These are phyloP conservation scores for Molanna angustata DNA, from an alignment of 2,888 invertebrate genomes.

Conservation along the genomic window DNA sequence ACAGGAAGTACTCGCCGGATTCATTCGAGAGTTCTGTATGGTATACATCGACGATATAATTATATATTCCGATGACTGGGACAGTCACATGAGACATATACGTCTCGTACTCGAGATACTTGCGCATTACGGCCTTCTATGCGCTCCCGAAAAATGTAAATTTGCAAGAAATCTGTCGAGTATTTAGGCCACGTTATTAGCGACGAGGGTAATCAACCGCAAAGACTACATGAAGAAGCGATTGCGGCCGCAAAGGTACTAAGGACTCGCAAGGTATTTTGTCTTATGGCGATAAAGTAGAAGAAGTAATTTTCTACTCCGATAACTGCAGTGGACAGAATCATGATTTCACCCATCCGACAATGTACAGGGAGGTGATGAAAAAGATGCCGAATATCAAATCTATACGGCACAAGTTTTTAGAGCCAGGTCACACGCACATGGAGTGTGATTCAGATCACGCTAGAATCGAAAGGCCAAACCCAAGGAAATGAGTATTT, in stretches of 20 bases:
- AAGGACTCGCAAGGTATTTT: conserved; percentile 3
- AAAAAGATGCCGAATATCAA: background rate
- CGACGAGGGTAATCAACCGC: no score
- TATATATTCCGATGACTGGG: no score
- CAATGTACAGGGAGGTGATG: background rate
- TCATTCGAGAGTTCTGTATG: no score
- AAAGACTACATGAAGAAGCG: no score
- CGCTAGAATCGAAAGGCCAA: conserved; percentile 7
- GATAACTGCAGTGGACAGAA: conserved; percentile 5
- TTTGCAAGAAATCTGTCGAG: no score
- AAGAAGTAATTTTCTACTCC: background rate
- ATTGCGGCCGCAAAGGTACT: no score
- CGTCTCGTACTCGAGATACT: no score
- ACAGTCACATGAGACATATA: no score
- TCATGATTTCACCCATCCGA: conserved; percentile 1
- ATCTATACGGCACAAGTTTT: conserved; percentile 1
- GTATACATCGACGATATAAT: no score
- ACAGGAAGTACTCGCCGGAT: no score
- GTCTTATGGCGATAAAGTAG: background rate
- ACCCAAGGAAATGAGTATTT: conserved; percentile 5
- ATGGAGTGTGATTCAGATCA: conserved; percentile 10
- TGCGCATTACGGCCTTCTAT: no score
- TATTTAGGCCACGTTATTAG: background rate
- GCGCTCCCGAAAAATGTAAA: no score
- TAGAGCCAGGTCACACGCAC: conserved; percentile 5